Evolutionary conservation across 1,140 invertebrate species (phyloP), one percentile per base, ranked within the genome.

Genomic region (Chrysomallon squamiferum): DNA sequence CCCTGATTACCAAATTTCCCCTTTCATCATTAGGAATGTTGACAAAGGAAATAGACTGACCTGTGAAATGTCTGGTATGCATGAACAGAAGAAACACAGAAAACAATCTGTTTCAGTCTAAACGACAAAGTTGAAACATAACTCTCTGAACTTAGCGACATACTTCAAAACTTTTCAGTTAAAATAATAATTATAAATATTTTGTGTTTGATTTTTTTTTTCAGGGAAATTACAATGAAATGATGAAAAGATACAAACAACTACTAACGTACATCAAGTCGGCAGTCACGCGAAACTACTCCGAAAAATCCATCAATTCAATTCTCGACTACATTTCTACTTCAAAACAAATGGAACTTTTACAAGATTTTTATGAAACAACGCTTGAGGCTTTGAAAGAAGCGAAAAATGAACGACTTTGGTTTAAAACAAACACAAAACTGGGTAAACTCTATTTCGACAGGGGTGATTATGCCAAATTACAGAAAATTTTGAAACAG

Each of bases 341-440:
- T 54, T 98, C 96, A 18, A 97, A 97, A 89, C 97, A 97, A 94
- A 99, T 99, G 95, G 95, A 97, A 83, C 86, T 99, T n/a, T 85
- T 99, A 29, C 97, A 99, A 90, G 93, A 99, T 84, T 99, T 99
- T 85, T 99, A 99, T 88, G 96, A 99, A 88, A 99, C 97, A 29
- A 99, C 97, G 2, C 87, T 99, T 80, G 96, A 99, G 87, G 96
- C 97, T 35, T 87, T 99, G 58, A 97, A 97, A 70, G 87, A 99
- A 90, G 95, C 96, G 0, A 99, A 99, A 86, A 99, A 99, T 88
- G 98, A 99, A 87, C 89, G 98, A 73, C 86, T 99, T 38, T 99
- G 98, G 98, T 99, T 99, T 85, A 99, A 99, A 88, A 99, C 98
- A 6, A 99, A 99, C 83, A 99, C 96, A 2, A 99, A 99, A 88